Percentiles rank a stretch among this genome's conserved stretches.
Conservation (phyloP, 2,797 vertebrate species). For the Sebastes jordani region DNA sequence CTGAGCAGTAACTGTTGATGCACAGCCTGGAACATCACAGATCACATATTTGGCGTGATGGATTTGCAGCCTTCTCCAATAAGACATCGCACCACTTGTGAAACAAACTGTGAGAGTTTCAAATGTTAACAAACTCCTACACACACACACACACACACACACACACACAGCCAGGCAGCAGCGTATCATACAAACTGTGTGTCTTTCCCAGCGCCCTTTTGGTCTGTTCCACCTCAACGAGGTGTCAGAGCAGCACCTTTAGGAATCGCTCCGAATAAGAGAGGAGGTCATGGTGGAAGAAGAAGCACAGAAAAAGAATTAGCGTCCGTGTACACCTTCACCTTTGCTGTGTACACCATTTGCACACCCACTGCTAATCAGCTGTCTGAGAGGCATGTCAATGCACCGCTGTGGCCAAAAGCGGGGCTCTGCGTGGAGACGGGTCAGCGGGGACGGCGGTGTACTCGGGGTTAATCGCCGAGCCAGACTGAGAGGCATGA, state of each 20-base stretch:
- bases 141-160: constrained; percentile 70
- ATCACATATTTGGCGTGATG: constrained; percentile 48
- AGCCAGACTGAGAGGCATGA: constrained; percentile 78
- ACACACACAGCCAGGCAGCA: constrained; percentile 52
- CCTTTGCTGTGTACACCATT: constrained; percentile 52
- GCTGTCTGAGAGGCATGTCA: constrained; percentile 67
- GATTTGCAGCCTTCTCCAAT: constrained; percentile 53
- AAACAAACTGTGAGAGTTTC: constrained; percentile 75
- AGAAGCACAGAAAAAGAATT: constrained; percentile 31
- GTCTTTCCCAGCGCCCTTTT: constrained; percentile 18
- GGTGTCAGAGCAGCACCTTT: constrained; percentile 17
- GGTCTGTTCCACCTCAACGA: constrained; percentile 26
- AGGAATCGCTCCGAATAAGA: constrained; percentile 27
- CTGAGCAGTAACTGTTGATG: constrained; percentile 37
- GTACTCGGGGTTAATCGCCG: constrained; percentile 78
- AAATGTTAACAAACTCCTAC: constrained; percentile 75
- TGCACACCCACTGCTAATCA: constrained; percentile 75
- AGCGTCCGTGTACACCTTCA: constrained; percentile 29
- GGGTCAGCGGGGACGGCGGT: constrained; percentile 57
- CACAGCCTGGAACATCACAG: constrained; percentile 51
- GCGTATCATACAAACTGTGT: constrained; percentile 32
- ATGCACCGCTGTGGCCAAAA: constrained; percentile 46
- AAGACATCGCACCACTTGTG: constrained; percentile 70
- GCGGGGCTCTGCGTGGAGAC: constrained; percentile 41
- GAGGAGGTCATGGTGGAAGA: constrained; percentile 6